Percentiles rank a stretch among this genome's conserved stretches.
Conservation (phyloP, 2,797 vertebrate species). For the Enteromius mattozi region DNA sequence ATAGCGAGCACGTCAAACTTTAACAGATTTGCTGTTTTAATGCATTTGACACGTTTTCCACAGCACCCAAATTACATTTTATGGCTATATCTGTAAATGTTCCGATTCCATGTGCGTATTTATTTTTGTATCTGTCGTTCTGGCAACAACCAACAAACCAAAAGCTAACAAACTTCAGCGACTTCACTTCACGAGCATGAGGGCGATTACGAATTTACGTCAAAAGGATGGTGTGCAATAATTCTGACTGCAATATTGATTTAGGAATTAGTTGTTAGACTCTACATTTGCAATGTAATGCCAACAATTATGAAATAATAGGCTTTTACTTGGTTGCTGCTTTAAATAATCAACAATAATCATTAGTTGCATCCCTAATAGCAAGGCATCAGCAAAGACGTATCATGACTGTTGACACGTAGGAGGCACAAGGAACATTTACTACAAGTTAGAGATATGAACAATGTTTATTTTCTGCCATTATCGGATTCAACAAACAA, state of each 20-base stretch:
- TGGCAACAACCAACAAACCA: not conserved
- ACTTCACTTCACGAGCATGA: not conserved
- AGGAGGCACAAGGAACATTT: conserved; percentile 52
- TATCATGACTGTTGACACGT: conserved; percentile 60
- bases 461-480: conserved; percentile 60
- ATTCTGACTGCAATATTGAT: not conserved
- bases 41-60: not conserved
- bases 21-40: not conserved
- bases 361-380: not conserved
- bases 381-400: not conserved
- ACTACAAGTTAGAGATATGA: conserved; percentile 51
- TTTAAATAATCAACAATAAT: not conserved
- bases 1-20: not conserved
- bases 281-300: not conserved
- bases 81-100: not conserved
- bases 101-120: not conserved
- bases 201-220: not conserved
- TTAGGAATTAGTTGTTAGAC: not conserved
- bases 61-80: not conserved
- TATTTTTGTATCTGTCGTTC: not conserved
- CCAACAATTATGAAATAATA: not conserved
- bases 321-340: not conserved
- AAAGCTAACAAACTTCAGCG: not conserved
- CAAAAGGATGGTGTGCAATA: not conserved
- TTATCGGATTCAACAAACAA: conserved; percentile 59